These are phyloP conservation scores for Setophaga kirtlandii DNA, from an alignment of 2,113 vertebrate species.

Conservation along the genomic window DNA sequence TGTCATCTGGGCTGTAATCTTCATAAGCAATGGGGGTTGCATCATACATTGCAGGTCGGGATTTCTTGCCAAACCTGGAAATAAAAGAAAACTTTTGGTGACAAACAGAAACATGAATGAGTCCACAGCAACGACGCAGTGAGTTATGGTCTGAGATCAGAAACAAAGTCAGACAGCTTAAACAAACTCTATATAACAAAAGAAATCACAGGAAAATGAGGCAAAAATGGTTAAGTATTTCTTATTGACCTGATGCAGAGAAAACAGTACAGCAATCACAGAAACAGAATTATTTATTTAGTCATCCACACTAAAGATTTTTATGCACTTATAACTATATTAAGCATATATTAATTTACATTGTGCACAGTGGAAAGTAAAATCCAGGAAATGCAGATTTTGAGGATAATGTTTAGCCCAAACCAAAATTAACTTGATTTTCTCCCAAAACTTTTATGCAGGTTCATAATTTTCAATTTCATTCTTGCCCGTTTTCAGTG, in stretches of 20 bases:
- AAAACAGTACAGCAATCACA: background rate
- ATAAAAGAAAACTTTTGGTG: slow-evolving; percentile 27
- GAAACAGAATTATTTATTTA: background rate
- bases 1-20: slow-evolving; percentile 97
- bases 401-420: background rate
- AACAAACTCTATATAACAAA: background rate
- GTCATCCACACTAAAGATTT: background rate
- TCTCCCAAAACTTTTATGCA: background rate
- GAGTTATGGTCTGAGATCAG: background rate
- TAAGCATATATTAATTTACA: background rate
- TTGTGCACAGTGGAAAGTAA: background rate
- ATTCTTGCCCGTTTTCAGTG: background rate
- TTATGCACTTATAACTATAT: background rate
- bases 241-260: background rate
- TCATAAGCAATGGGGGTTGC: slow-evolving; percentile 95
- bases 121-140: background rate
- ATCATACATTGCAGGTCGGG: slow-evolving; percentile 95
- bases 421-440: background rate
- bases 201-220: background rate
- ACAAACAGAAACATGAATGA: background rate
- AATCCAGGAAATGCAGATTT: background rate
- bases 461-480: background rate
- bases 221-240: background rate
- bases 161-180: background rate
- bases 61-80: slow-evolving; percentile 96